Evolutionary conservation across 2,797 vertebrate species (phyloP).

Genomic region (Platalea minor): DNA sequence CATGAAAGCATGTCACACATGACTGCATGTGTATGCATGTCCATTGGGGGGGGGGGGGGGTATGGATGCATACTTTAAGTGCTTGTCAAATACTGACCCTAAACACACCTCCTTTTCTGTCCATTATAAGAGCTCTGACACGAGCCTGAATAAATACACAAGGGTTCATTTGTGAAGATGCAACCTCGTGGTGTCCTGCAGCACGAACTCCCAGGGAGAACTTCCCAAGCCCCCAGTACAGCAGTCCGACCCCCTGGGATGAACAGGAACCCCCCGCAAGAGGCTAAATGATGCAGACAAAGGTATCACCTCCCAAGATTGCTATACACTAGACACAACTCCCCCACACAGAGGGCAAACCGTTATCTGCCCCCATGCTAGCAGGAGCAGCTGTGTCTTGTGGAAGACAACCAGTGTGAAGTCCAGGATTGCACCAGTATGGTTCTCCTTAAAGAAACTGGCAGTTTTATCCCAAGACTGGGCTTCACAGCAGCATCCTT

Average conservation of each 20-base stretch:
- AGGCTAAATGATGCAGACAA: neutral
- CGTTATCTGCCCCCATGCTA: neutral
- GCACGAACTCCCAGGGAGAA: neutral
- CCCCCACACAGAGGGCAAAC: rapidly evolving
- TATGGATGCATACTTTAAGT: neutral
- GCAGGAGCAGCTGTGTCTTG: neutral
- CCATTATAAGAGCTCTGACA: neutral
- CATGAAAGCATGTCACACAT: neutral
- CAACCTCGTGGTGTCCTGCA: neutral
- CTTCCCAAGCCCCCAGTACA: neutral
- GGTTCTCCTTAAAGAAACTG: neutral
- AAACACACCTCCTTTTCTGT: neutral
- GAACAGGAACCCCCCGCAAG: neutral
- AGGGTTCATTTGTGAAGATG: neutral
- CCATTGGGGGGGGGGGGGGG: neutral
- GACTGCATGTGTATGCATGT: neutral
- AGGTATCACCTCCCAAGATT: neutral
- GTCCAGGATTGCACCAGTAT: neutral
- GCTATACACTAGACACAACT: neutral
- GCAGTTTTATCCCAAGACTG: neutral
- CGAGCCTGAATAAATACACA: neutral
- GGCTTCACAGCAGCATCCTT: neutral
- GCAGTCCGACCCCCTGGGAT: neutral
- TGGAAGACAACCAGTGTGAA: neutral
- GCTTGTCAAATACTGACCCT: neutral